Evolutionary conservation across 2,888 invertebrate genomes (phyloP).

Genomic region (Clunio marinus): DNA sequence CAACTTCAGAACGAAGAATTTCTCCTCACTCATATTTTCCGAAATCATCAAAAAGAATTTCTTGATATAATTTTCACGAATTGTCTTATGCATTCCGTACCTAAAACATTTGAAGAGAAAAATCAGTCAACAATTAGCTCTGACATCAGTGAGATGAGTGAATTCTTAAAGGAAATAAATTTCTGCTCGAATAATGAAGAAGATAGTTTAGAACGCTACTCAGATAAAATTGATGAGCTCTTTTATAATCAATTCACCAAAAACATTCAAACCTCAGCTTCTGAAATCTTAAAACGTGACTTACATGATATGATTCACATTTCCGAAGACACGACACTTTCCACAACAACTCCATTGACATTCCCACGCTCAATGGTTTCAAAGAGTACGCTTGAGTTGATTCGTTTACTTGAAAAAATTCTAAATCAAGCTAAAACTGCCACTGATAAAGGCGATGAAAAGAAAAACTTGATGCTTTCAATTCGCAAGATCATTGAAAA

Average conservation of each 20-base stretch:
- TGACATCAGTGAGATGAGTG: slow-evolving; percentile 64
- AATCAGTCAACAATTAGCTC: slow-evolving; percentile 62
- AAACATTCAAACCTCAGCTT: slow-evolving; percentile 64
- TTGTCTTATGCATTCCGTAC: slow-evolving; percentile 72
- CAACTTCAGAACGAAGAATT: slow-evolving; percentile 44
- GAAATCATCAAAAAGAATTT: slow-evolving; percentile 45
- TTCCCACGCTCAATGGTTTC: slow-evolving; percentile 51
- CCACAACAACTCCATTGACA: slow-evolving; percentile 45
- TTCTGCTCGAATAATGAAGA: slow-evolving; percentile 54
- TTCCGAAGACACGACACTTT: slow-evolving; percentile 50
- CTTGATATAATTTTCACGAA: slow-evolving; percentile 64
- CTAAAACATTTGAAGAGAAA: slow-evolving; percentile 67
- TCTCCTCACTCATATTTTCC: slow-evolving; percentile 44
- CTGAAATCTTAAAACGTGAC: slow-evolving; percentile 72
- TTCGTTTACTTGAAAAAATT: slow-evolving; percentile 48
- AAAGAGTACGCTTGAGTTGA: slow-evolving; percentile 50
- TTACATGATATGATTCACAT: slow-evolving; percentile 66
- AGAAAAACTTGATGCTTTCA: slow-evolving; percentile 59
- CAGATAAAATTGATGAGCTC: slow-evolving; percentile 67
- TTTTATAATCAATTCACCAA: slow-evolving; percentile 74
- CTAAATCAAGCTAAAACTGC: slow-evolving; percentile 44
- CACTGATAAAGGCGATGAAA: slow-evolving; percentile 53
- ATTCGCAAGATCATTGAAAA: slow-evolving; percentile 69
- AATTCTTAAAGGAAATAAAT: slow-evolving; percentile 57
- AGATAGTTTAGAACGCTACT: slow-evolving; percentile 62